These are phyloP conservation scores for Lumbricus terrestris DNA, from an alignment of 2,888 invertebrate species.

Conservation along the genomic window DNA sequence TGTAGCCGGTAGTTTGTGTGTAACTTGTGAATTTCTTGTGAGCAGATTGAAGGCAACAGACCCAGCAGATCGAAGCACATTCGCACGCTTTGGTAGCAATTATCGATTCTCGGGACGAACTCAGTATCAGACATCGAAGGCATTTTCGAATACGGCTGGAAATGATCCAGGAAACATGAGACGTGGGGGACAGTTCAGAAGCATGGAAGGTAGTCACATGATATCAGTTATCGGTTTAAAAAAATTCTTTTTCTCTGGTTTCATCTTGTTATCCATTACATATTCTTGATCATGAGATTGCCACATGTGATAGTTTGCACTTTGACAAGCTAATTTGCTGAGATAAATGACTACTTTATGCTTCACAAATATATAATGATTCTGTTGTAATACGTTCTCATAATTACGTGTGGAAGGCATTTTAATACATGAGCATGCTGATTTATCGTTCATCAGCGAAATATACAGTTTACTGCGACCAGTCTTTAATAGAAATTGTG, in stretches of 20 bases:
- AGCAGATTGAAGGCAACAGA: constrained; percentile 58
- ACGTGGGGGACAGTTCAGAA: constrained; percentile 12
- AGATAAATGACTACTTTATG: no score
- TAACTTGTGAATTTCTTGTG: not conserved
- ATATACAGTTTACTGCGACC: no score
- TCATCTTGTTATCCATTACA: not conserved
- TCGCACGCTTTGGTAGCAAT: constrained; percentile 68
- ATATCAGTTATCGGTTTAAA: no score
- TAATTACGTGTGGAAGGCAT: no score
- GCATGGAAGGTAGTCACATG: not conserved
- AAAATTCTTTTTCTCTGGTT: not conserved
- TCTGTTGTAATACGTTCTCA: no score
- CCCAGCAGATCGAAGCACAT: constrained; percentile 69
- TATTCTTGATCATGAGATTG: not conserved
- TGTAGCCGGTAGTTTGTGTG: not conserved
- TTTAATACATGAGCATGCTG: no score
- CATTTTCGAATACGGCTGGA: not conserved
- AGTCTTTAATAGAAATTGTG: no score
- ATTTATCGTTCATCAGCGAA: no score
- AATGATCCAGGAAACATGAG: not conserved
- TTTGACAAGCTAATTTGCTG: no score
- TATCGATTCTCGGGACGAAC: constrained; percentile 96
- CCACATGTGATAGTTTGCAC: not conserved
- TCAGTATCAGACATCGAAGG: constrained; percentile 77
- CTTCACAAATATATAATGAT: no score